Conservation (phyloP, 1,140 invertebrate species). For the Drosophila trapezifrons region DNA sequence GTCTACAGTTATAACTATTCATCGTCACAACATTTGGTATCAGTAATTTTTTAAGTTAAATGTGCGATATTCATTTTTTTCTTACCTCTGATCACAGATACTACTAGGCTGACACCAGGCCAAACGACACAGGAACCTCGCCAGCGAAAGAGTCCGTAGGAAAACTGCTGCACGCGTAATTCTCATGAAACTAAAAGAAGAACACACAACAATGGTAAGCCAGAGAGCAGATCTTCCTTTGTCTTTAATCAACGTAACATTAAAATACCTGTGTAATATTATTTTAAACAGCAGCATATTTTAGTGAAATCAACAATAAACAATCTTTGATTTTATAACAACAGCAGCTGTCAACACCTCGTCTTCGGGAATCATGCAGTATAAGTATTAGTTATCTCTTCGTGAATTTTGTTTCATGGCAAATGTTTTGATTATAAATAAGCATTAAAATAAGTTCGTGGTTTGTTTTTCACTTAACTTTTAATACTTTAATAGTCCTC, state of each 20-base stretch:
- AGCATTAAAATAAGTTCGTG: constrained; percentile 40
- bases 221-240: no score
- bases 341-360: background rate
- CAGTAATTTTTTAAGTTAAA: no score
- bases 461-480: constrained; percentile 23
- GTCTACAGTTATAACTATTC: no score
- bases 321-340: constrained; percentile 4
- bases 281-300: background rate
- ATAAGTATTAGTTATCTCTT: constrained; percentile 12
- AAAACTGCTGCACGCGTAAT: no score
- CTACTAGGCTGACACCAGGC: no score
- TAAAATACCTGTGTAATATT: background rate
- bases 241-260: background rate
- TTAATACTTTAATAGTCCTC: constrained; percentile 84
- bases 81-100: no score
- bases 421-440: constrained; percentile 45
- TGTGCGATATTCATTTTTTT: no score
- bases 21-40: no score
- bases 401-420: constrained; percentile 20
- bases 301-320: background rate
- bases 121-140: no score
- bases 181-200: no score
- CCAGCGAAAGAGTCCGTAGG: no score
- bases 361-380: background rate
- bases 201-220: no score